Base-by-base conservation (phyloP, 2,113 vertebrate species). In the Platysteira castanea region DNA sequence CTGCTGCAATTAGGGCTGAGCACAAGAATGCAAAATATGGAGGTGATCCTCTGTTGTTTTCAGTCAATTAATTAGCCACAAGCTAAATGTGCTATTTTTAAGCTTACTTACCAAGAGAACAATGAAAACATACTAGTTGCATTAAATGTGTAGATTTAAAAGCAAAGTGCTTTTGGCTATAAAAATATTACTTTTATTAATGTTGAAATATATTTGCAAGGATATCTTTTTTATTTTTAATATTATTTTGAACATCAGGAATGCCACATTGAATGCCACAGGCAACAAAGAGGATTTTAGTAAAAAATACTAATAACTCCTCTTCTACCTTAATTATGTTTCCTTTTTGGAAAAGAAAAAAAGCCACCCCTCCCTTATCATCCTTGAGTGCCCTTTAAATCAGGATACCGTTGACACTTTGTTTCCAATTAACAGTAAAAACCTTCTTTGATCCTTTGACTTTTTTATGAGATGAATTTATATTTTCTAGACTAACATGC, bases 401-500 rank as follows among this genome's bases (percentile, higher is more conserved):
- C 94, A 97, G 85, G 93, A 97, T 64, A 96, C 93, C 1, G 10
- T 63, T 97, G 97, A 98, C 96, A 97, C 97, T 98, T 98, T 97
- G 92, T 97, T 98, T 97, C 96, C 96, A 97, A 97, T 97, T 98
- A 97, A 97, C 75, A 97, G 95, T 97, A 97, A 97, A 98, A 98
- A 97, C 84, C 89, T 95, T 84, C 95, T 98, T 98, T 98, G 96
- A 98, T 98, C 95, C 82, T 95, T 97, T 97, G 96, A 96, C 95
- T 97, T 97, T 91, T 97, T 98, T 96, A 97, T 97, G 92, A 87
- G 93, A 97, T 96, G 80, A 97, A 98, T 98, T 98, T 97, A 96
- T 98, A 97, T 98, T 98, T 98, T 97, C 95, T 96, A 97, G 90
- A 95, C 95, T 98, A 98, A 98, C 97, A 97, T 92, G 90, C 95